Evolutionary conservation across 2,113 vertebrate species (phyloP), one percentile per base, ranked within the genome.

Genomic region (Microtus pennsylvanicus): DNA sequence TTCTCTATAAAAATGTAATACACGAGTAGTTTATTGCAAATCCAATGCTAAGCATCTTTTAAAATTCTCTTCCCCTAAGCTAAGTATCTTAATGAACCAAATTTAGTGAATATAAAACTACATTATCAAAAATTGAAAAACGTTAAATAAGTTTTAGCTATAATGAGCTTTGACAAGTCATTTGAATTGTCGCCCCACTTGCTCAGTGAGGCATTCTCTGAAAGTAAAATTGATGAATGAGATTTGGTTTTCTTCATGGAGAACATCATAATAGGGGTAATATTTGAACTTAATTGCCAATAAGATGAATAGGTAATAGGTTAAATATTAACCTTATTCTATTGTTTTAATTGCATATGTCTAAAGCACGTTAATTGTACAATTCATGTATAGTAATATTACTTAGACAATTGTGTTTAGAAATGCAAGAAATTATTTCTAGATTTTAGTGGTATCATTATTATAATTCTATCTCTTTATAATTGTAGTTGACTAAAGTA

Each of bases 341-440:
- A 92, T 22, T 97, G 94, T 97, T 98, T 97, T 97, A 77, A 87
- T 55, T 85, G 67, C 87, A 70, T 26, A 96, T 78, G 86, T 55
- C 97, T 98, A 97, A 97, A 98, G 97, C 26, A 72, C 96, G 78
- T 96, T 97, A 96, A 97, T 98, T 97, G 96, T 98, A 75, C 97
- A 96, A 93, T 96, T 96, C 76, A 95, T n/a, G 76, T 95, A 97
- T 89, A 97, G 92, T 0, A 2, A 96, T 95, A 33, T 65, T 96
- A 96, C 55, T 86, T 55, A 94, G 93, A 61, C 3, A 92, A 74
- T 97, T 97, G 74, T 94, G 87, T 77, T 97, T 88, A 55, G 89
- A 96, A 95, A 92, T 96, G 35, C 69, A 83, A 94, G n/a, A 96
- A 98, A 97, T 96, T 76, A 93, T 87, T 69, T 97, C 67, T 97